Percentiles rank a stretch among this genome's conserved stretches.
phyloP scores from a whole-genome alignment of 2,888 invertebrate species.

The Odontocolon sp. region DNA sequence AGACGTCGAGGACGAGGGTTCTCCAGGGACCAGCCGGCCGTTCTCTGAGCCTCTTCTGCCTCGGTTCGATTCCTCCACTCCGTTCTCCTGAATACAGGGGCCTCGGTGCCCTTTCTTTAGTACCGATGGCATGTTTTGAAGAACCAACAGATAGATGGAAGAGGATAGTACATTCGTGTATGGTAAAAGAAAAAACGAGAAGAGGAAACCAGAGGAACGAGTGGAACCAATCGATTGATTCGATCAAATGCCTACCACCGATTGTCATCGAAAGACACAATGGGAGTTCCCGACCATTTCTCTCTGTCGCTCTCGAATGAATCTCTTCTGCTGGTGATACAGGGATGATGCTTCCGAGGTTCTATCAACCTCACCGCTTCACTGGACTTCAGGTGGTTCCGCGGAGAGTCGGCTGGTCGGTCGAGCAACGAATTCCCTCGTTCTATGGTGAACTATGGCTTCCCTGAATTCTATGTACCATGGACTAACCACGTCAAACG shows the following conservation, averaged over 20 bases:
- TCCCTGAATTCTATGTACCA: conserved; percentile 29
- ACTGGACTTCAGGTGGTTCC: conserved; percentile 47
- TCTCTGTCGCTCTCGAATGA: conserved; percentile 47
- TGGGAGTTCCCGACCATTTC: conserved; percentile 60
- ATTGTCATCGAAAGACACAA: conserved; percentile 78
- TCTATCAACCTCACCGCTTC: conserved; percentile 43
- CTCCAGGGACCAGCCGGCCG: conserved; percentile 68
- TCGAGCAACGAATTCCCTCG: conserved; percentile 35
- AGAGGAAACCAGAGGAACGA: conserved; percentile 20
- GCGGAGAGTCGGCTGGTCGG: too few species aligned
- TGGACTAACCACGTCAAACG: conserved; percentile 60
- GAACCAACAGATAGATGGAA: conserved; percentile 61
- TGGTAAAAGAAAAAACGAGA: neutral
- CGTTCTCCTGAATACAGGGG: conserved; percentile 38
- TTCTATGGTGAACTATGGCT: conserved; percentile 44
- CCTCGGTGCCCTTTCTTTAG: conserved; percentile 59
- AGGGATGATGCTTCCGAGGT: conserved; percentile 45
- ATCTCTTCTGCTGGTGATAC: conserved; percentile 37
- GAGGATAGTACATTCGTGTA: neutral
- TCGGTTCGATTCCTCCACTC: conserved; percentile 38
- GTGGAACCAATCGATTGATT: conserved; percentile 76
- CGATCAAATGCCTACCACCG: conserved; percentile 76
- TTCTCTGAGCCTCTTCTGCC: conserved; percentile 24
- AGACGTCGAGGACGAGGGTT: conserved; percentile 55
- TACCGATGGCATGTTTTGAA: conserved; percentile 68